Conservation (phyloP, 2,888 invertebrate species). For the Eupsilia transversa region DNA sequence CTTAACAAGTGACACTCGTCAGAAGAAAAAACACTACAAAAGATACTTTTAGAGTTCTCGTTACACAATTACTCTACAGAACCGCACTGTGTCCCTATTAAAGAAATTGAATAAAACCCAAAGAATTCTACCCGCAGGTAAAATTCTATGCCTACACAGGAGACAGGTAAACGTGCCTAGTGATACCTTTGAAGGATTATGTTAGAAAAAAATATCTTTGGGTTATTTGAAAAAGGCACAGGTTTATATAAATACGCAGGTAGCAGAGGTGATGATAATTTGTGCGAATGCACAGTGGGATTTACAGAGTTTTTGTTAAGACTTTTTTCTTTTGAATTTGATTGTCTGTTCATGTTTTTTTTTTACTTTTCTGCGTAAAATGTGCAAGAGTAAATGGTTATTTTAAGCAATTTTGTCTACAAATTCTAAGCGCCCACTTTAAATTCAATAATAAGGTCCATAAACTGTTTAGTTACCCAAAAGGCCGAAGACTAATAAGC, state of each 20-base stretch:
- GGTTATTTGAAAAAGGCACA: conserved; percentile 62
- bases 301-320: conserved; percentile 27
- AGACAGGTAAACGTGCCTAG: conserved; percentile 66
- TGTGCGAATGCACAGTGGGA: conserved; percentile 60
- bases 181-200: conserved; percentile 67
- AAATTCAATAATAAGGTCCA: background rate
- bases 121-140: conserved; percentile 66
- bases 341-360: background rate
- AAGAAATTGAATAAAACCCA: conserved; percentile 64
- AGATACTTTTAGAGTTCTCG: conserved; percentile 56
- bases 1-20: conserved; percentile 60
- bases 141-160: conserved; percentile 55
- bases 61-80: conserved; percentile 65
- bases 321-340: conserved; percentile 1
- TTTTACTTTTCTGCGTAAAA: background rate
- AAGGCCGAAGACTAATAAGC: conserved; percentile 3
- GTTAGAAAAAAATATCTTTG: conserved; percentile 59
- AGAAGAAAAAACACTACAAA: conserved; percentile 60
- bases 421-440: background rate
- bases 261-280: conserved; percentile 59
- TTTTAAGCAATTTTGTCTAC: background rate
- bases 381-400: background rate
- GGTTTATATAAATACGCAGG: conserved; percentile 65
- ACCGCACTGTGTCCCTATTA: conserved; percentile 61
- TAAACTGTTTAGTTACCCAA: background rate